Evolutionary conservation across 1,140 invertebrate genomes (phyloP).

Genomic region (Zaprionus camerounensis): DNA sequence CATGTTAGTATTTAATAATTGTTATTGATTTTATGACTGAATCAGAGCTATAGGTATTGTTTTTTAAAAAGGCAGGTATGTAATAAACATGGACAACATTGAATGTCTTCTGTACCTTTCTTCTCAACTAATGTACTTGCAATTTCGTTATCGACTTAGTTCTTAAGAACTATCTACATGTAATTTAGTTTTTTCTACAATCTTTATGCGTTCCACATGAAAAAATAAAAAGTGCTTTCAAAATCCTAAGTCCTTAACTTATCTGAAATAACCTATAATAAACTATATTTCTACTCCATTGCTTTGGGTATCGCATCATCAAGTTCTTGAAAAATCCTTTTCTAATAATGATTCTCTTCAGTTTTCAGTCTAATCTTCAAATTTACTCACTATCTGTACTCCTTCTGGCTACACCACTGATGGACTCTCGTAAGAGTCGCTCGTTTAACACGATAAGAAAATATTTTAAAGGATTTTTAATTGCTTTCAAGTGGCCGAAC

Average conservation of each 20-base stretch:
- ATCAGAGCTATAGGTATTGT: no score
- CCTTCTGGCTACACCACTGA: constrained; percentile 39
- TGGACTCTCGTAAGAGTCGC: constrained; percentile 43
- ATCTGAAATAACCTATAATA: background rate
- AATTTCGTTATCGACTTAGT: background rate
- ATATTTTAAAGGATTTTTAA: constrained; percentile 81
- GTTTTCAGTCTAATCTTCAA: background rate
- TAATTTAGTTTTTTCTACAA: background rate
- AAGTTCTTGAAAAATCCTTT: background rate
- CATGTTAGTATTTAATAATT: no score
- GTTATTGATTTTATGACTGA: no score
- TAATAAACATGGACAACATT: no score
- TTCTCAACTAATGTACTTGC: background rate
- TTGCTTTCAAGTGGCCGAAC: constrained; percentile 76
- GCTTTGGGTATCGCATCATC: background rate
- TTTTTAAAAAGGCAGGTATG: no score
- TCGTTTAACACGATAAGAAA: constrained; percentile 71
- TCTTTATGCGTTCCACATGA: background rate
- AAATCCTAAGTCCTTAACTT: background rate
- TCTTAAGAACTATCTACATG: background rate
- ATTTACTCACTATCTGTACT: background rate
- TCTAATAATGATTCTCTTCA: background rate
- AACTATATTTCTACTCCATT: background rate
- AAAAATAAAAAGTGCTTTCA: background rate
- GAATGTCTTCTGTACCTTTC: background rate